phyloP scores from a whole-genome alignment of 2,113 vertebrate species.

The Lynx canadensis region DNA sequence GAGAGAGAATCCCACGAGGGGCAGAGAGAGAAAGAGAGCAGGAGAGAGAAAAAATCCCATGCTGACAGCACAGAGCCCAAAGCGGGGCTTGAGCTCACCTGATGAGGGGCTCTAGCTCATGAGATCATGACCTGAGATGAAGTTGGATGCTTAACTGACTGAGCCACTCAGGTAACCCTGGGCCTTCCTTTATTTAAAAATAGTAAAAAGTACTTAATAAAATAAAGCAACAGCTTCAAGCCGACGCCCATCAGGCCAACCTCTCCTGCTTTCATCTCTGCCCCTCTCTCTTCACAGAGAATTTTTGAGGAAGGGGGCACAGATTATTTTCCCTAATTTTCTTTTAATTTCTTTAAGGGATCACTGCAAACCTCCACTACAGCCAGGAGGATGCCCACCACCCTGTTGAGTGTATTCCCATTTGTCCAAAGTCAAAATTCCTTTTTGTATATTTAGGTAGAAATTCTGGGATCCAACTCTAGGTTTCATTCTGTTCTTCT shows the following conservation, averaged over 20 bases:
- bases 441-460: background rate
- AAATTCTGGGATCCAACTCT: background rate
- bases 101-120: too few relatives aligned
- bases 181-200: background rate
- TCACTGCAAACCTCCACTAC: background rate
- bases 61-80: too few relatives aligned
- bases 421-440: background rate
- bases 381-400: background rate
- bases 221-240: background rate
- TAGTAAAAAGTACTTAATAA: background rate
- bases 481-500: background rate
- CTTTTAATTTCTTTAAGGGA: background rate
- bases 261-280: background rate
- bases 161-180: too few relatives aligned
- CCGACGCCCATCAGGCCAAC: background rate
- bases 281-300: background rate
- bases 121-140: too few relatives aligned
- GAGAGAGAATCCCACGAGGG: too few relatives aligned
- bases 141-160: too few relatives aligned
- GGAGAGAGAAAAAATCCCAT: too few relatives aligned
- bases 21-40: too few relatives aligned
- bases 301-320: background rate
- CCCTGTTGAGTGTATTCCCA: too few relatives aligned
- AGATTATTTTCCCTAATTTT: background rate
- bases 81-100: too few relatives aligned